phyloP scores from a whole-genome alignment of 1,140 invertebrate species.

The Hycleus cichorii region DNA sequence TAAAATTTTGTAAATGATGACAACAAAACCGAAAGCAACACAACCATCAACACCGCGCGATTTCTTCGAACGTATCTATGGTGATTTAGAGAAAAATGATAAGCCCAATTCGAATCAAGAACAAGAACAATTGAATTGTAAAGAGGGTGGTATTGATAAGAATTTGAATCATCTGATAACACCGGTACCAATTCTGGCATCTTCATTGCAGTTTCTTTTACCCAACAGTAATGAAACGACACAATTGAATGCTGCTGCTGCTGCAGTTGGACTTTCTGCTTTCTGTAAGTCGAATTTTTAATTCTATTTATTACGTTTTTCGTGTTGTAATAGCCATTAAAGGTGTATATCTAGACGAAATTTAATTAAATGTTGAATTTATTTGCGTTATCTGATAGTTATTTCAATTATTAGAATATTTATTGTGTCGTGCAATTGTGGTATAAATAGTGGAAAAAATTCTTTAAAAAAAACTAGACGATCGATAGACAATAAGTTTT shows the following conservation, averaged over 20 bases:
- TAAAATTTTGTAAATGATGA: too few relatives aligned
- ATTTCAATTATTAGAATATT: not conserved
- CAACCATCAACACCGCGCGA: constrained; percentile 56
- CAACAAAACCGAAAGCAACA: constrained; percentile 38
- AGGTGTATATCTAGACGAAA: not conserved
- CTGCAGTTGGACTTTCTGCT: constrained; percentile 52
- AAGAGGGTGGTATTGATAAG: not conserved
- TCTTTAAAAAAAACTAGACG: too few relatives aligned
- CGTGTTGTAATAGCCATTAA: not conserved
- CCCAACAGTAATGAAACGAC: constrained; percentile 35
- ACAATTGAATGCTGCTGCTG: constrained; percentile 36
- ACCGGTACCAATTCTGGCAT: constrained; percentile 32
- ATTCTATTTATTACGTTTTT: constrained; percentile 7
- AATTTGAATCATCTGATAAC: constrained; percentile 21
- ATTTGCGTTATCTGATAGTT: not conserved
- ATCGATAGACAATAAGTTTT: too few relatives aligned
- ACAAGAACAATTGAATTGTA: not conserved
- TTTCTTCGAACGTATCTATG: constrained; percentile 60
- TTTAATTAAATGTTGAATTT: not conserved
- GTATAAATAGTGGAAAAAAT: too few relatives aligned
- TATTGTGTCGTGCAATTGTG: too few relatives aligned
- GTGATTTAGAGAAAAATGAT: constrained; percentile 46
- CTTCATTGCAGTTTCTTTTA: constrained; percentile 37
- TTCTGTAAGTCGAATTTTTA: constrained; percentile 48
- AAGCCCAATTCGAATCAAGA: constrained; percentile 7